Evolutionary conservation across 2,797 vertebrate genomes (phyloP).

Genomic region (Sebastolobus alascanus): DNA sequence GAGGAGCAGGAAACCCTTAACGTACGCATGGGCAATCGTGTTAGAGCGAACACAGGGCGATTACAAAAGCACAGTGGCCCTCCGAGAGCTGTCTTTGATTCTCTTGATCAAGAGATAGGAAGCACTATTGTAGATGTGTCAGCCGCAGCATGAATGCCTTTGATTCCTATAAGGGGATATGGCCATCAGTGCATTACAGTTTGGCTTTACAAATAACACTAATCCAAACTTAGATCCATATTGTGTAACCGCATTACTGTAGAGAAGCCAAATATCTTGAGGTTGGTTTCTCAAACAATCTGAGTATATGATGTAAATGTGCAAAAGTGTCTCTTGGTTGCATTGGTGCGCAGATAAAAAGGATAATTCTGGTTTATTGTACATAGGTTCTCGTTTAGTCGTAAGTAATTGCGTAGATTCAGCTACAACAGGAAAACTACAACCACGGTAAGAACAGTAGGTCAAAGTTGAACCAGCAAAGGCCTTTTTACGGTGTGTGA

Average conservation of each 20-base stretch:
- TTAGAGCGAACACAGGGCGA: slow-evolving; percentile 43
- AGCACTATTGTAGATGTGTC: slow-evolving; percentile 23
- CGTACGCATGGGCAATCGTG: slow-evolving; percentile 42
- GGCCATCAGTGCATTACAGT: slow-evolving; percentile 4
- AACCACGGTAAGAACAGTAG: background rate
- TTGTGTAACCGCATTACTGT: background rate
- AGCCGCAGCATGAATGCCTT: slow-evolving; percentile 9
- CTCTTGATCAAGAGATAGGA: slow-evolving; percentile 39
- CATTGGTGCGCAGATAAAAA: background rate
- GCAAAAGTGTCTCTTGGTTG: background rate
- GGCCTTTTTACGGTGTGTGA: background rate
- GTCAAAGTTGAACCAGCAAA: background rate
- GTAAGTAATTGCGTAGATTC: background rate
- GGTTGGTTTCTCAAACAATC: background rate
- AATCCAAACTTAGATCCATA: slow-evolving; percentile 11
- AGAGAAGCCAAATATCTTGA: background rate
- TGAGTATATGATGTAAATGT: background rate
- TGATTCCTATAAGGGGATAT: slow-evolving; percentile 12
- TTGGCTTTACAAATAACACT: slow-evolving; percentile 25
- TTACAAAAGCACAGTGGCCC: slow-evolving; percentile 47
- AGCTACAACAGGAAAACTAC: background rate
- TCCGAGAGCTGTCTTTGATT: slow-evolving; percentile 48
- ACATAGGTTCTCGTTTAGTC: background rate
- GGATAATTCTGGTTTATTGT: background rate
- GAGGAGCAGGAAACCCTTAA: slow-evolving; percentile 40